phyloP scores from a whole-genome alignment of 1,140 invertebrate species.

The Ooceraea biroi region DNA sequence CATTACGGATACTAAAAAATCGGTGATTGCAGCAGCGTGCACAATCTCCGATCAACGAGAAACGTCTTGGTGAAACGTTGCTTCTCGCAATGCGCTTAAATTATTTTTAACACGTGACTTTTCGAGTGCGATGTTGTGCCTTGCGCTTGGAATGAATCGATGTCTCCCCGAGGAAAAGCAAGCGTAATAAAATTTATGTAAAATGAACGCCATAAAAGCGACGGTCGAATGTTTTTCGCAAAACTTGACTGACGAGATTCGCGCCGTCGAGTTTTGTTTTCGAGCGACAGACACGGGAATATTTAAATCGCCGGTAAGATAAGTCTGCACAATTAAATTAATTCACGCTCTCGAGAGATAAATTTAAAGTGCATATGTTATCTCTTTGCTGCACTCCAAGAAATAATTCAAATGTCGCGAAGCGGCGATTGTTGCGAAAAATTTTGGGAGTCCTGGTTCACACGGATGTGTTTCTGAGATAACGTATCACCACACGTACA shows the following conservation, averaged over 20 bases:
- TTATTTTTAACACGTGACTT: no score
- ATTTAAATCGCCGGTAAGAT: background rate
- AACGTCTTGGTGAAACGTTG: background rate
- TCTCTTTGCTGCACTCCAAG: no score
- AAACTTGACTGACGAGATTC: background rate
- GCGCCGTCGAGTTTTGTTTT: background rate
- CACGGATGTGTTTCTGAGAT: background rate
- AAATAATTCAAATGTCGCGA: no score
- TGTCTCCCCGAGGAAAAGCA: background rate
- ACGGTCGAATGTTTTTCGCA: conserved; percentile 33
- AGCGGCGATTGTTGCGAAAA: no score
- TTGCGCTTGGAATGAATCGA: background rate
- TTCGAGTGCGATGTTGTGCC: no score
- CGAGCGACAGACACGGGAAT: background rate
- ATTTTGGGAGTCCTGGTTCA: no score
- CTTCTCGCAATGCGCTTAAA: no score
- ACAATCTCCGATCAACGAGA: no score
- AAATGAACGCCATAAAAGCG: background rate
- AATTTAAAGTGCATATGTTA: no score
- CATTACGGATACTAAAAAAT: background rate
- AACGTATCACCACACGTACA: background rate
- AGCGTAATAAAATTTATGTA: background rate
- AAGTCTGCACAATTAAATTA: conserved; percentile 23
- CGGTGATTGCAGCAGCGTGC: background rate
- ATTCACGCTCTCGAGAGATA: no score